Evolutionary conservation across 1,140 invertebrate species (phyloP).

Genomic region (Orchesella cincta): DNA sequence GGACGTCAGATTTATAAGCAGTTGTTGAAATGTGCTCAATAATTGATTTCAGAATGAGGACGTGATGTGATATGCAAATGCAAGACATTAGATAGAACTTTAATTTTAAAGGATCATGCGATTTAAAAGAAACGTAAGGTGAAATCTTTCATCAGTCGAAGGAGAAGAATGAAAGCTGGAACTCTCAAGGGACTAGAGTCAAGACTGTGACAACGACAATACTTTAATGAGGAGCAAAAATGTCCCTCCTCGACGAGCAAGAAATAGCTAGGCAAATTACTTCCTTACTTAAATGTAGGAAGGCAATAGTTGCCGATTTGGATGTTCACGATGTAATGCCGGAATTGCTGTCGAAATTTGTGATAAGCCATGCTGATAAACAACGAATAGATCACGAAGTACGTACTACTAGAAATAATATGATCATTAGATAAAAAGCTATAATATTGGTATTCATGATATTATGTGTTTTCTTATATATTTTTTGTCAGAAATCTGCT

Average conservation of each 20-base stretch:
- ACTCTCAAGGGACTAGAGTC: too few relatives aligned
- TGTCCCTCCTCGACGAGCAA: not conserved
- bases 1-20: too few relatives aligned
- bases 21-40: too few relatives aligned
- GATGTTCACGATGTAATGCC: conserved; percentile 43
- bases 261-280: not conserved
- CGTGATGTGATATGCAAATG: too few relatives aligned
- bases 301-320: conserved; percentile 37
- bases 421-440: not conserved
- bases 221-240: not conserved
- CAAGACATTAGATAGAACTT: too few relatives aligned
- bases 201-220: too few relatives aligned
- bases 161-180: too few relatives aligned
- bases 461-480: not conserved
- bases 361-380: conserved; percentile 42
- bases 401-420: not conserved
- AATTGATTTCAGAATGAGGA: too few relatives aligned
- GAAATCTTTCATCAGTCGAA: too few relatives aligned
- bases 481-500: conserved; percentile 30
- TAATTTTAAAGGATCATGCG: too few relatives aligned
- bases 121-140: too few relatives aligned
- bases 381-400: conserved; percentile 45
- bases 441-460: too few relatives aligned
- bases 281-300: not conserved
- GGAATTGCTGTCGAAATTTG: conserved; percentile 31